Percentiles rank a stretch among this genome's conserved stretches.
Evolutionary conservation across 1,140 invertebrate species (phyloP).

Genomic region (Uloborus diversus): DNA sequence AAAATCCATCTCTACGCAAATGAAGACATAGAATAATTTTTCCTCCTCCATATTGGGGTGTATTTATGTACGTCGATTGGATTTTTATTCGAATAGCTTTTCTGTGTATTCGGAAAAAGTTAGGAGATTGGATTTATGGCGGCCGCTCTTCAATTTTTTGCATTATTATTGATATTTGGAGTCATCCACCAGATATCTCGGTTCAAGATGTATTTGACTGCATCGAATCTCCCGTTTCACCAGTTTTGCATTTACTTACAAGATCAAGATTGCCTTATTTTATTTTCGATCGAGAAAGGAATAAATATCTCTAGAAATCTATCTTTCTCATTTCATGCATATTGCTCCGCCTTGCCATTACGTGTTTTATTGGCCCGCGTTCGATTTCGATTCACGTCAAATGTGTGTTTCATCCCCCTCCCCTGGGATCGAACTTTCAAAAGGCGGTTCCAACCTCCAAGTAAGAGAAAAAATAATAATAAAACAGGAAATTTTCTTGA

Average conservation of each 20-base stretch:
- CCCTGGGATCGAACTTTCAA: not conserved
- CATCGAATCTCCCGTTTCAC: not conserved
- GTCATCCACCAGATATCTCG: not conserved
- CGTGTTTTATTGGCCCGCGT: not conserved
- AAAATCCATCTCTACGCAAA: slow-evolving; percentile 42
- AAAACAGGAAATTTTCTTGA: too few species aligned
- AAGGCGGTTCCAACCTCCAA: too few species aligned
- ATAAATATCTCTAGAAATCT: not conserved
- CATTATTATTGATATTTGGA: not conserved
- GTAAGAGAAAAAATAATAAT: too few species aligned
- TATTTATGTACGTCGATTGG: slow-evolving; percentile 17
- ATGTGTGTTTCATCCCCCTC: not conserved
- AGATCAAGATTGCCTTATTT: not conserved
- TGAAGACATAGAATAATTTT: not conserved
- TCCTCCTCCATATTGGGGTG: too few species aligned
- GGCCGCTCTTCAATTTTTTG: too few species aligned
- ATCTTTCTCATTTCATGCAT: not conserved
- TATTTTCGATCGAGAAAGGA: not conserved
- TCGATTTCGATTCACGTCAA: not conserved
- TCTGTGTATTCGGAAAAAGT: not conserved
- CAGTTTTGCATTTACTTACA: not conserved
- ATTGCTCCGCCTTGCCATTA: not conserved
- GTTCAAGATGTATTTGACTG: slow-evolving; percentile 32
- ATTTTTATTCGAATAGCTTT: slow-evolving; percentile 11
- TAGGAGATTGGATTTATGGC: slow-evolving; percentile 7